Percentiles rank a stretch among this genome's conserved stretches.
phyloP scores from a whole-genome alignment of 2,797 vertebrate species.

The Lagorchestes hirsutus region DNA sequence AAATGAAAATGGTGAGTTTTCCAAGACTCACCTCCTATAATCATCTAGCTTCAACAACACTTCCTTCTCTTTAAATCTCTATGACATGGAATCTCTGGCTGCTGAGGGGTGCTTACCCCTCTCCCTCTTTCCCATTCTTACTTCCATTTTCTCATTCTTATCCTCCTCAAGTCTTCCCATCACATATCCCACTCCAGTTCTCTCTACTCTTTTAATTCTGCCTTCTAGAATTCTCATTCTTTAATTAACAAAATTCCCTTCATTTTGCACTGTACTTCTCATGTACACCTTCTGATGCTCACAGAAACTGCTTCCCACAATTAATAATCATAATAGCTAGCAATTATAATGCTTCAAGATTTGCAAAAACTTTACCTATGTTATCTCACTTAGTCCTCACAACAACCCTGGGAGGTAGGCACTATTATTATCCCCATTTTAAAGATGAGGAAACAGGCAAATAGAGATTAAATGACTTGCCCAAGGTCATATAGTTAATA shows the following conservation, averaged over 20 bases:
- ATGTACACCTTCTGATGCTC: neutral
- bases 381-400: neutral
- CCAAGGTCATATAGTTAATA: neutral
- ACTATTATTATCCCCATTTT: neutral
- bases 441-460: neutral
- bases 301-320: neutral
- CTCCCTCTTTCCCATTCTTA: neutral
- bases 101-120: neutral
- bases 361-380: neutral
- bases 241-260: neutral
- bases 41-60: neutral
- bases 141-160: neutral
- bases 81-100: neutral
- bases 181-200: neutral
- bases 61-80: neutral
- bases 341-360: neutral
- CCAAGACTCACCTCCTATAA: neutral
- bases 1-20: neutral
- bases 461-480: neutral
- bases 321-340: neutral
- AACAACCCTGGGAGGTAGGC: neutral
- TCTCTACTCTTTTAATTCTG: neutral
- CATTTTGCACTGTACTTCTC: neutral
- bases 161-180: neutral
- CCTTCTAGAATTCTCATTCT: neutral